Conservation (phyloP, 2,113 vertebrate species). For the Edolisoma coerulescens region DNA sequence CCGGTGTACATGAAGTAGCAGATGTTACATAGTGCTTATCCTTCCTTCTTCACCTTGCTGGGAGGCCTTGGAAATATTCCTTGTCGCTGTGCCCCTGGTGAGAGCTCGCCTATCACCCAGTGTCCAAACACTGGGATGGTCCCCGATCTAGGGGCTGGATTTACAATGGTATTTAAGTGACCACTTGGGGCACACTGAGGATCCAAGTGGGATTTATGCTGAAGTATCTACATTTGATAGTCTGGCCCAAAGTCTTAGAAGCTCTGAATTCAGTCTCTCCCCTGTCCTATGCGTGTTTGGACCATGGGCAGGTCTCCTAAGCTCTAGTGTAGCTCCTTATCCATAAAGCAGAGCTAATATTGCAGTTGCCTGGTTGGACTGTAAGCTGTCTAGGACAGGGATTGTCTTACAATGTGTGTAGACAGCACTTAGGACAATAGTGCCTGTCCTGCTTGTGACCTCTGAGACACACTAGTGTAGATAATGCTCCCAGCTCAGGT, state of each 20-base stretch:
- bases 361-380: background rate
- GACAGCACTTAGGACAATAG: background rate
- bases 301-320: background rate
- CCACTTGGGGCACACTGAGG: background rate
- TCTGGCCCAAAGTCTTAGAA: background rate
- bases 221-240: background rate
- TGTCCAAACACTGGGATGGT: background rate
- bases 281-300: background rate
- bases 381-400: constrained; percentile 1
- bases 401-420: constrained; percentile 16
- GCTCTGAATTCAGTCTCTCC: background rate
- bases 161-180: background rate
- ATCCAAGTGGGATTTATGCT: background rate
- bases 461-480: background rate
- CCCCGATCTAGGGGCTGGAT: background rate
- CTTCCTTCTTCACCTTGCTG: background rate
- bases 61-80: background rate
- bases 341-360: background rate
- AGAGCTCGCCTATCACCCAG: background rate
- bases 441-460: background rate
- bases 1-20: background rate
- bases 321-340: background rate
- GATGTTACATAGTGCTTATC: background rate
- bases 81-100: background rate
- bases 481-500: background rate